Percentiles rank a stretch among this genome's conserved stretches.
Conservation (phyloP, 2,797 vertebrate genomes). For the Lophius americanus region DNA sequence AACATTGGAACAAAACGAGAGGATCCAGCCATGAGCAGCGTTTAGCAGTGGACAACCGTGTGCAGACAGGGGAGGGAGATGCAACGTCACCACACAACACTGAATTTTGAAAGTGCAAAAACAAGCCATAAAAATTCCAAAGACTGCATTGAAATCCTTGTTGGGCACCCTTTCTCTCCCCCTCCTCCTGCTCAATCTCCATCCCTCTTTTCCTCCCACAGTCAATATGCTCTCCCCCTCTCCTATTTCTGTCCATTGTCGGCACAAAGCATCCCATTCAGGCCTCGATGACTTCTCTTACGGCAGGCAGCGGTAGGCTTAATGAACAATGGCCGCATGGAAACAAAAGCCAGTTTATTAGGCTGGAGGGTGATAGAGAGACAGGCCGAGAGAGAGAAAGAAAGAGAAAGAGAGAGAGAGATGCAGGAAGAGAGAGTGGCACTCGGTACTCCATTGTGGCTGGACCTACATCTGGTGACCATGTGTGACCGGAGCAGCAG, state of each 20-base stretch:
- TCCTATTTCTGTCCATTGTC: slow-evolving; percentile 75
- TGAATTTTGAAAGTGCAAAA: slow-evolving; percentile 75
- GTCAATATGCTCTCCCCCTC: slow-evolving; percentile 49
- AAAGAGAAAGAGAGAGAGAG: slow-evolving; percentile 40
- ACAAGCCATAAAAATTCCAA: slow-evolving; percentile 86
- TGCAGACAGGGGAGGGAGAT: slow-evolving; percentile 38
- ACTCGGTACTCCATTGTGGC: slow-evolving; percentile 83
- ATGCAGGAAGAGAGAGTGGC: slow-evolving; percentile 58
- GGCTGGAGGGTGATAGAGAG: slow-evolving; percentile 68
- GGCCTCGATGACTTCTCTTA: slow-evolving; percentile 81
- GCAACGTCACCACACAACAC: slow-evolving; percentile 44
- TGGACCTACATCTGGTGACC: slow-evolving; percentile 94
- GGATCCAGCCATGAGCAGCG: not conserved
- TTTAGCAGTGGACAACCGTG: not conserved
- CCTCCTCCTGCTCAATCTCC: slow-evolving; percentile 1
- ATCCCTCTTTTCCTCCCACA: slow-evolving; percentile 30
- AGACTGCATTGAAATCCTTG: slow-evolving; percentile 76
- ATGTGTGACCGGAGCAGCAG: slow-evolving; percentile 90
- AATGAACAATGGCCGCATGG: slow-evolving; percentile 85
- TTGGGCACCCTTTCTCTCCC: slow-evolving; percentile 46
- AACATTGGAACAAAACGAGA: not conserved
- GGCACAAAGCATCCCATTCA: slow-evolving; percentile 91
- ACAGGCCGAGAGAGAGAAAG: slow-evolving; percentile 27
- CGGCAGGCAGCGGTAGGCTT: slow-evolving; percentile 79
- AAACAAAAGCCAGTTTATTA: slow-evolving; percentile 97